These are phyloP conservation scores for Sarotherodon lohbergeri DNA, from an alignment of 2,113 vertebrate species.

Conservation along the genomic window DNA sequence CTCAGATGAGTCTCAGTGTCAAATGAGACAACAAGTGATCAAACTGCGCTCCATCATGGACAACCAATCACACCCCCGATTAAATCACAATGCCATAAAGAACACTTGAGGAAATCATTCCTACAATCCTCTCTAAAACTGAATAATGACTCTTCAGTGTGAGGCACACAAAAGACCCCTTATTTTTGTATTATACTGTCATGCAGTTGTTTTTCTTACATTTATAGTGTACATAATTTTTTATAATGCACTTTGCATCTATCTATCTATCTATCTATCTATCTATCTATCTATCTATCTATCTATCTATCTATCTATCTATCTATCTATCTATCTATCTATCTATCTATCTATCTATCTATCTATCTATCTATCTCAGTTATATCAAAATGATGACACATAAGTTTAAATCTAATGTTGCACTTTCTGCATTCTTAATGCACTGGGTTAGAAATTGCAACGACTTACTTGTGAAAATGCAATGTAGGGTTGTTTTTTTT, in stretches of 20 bases:
- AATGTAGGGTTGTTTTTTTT: slow-evolving; percentile 5
- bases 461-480: not conserved
- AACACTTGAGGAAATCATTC: not conserved
- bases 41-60: not conserved
- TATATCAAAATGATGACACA: not conserved
- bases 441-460: not conserved
- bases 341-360: too few relatives aligned
- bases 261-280: not conserved
- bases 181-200: not conserved
- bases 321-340: rapidly evolving
- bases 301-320: not conserved
- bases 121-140: not conserved
- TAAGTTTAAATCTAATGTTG: not conserved
- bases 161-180: not conserved
- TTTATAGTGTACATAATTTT: not conserved
- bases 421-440: not conserved
- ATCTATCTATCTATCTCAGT: not conserved
- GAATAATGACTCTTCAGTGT: not conserved
- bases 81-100: not conserved
- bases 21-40: not conserved
- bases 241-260: not conserved
- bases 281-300: too few relatives aligned
- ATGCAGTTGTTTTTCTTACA: not conserved
- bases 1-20: not conserved
- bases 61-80: not conserved